Conservation (phyloP, 2,113 vertebrate genomes). For the Myotis lucifugus region DNA sequence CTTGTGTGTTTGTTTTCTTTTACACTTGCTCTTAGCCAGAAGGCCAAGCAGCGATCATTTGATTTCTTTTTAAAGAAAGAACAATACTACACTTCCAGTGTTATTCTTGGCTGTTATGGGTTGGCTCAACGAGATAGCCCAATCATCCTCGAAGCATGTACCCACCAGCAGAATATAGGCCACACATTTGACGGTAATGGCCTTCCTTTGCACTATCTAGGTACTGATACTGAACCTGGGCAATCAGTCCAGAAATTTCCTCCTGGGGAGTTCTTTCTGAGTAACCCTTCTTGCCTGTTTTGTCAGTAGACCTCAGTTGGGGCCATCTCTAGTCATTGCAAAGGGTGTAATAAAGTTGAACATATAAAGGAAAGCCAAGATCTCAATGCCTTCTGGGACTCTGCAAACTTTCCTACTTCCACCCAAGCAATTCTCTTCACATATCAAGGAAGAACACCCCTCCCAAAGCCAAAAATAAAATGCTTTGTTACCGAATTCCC, state of each 20-base stretch:
- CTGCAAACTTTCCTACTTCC: not conserved
- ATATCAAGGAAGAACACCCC: not conserved
- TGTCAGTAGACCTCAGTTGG: not conserved
- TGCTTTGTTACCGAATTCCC: not conserved
- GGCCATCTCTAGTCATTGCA: not conserved
- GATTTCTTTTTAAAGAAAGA: not conserved
- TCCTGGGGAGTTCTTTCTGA: not conserved
- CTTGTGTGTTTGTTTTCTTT: not conserved
- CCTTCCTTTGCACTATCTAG: not conserved
- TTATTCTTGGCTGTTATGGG: constrained; percentile 1
- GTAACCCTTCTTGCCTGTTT: not conserved
- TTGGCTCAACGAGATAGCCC: no score
- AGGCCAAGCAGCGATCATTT: not conserved
- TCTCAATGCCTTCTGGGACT: not conserved
- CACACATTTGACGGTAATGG: not conserved
- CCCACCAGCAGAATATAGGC: not conserved
- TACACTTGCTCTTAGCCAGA: not conserved
- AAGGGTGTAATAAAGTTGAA: not conserved
- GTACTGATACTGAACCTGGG: not conserved
- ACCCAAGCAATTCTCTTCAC: not conserved
- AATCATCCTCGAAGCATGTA: not conserved
- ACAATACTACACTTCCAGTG: not conserved
- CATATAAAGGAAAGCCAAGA: not conserved
- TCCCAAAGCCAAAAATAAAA: not conserved
- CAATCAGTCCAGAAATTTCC: not conserved